These are phyloP conservation scores for Cydia amplana DNA, from an alignment of 1,140 invertebrate species.

Conservation along the genomic window DNA sequence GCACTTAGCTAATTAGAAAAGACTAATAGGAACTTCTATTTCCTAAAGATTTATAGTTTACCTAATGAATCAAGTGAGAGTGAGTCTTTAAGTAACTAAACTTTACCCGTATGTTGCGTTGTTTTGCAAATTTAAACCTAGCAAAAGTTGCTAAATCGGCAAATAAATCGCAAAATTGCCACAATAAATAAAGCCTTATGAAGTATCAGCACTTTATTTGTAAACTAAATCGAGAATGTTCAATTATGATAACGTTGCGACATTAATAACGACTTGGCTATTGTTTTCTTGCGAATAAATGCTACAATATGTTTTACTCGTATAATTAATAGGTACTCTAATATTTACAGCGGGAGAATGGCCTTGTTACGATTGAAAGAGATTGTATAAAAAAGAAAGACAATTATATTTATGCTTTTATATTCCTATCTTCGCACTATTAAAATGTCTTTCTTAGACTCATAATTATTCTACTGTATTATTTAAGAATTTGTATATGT, in stretches of 20 bases:
- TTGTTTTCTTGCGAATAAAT: not conserved
- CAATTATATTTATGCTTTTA: no score
- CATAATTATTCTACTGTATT: not conserved
- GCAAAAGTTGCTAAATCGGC: not conserved
- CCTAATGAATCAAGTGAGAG: not conserved
- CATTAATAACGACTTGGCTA: not conserved
- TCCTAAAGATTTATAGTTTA: not conserved
- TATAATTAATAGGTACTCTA: not conserved
- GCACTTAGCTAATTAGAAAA: not conserved
- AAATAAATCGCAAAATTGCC: not conserved
- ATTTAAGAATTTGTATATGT: not conserved
- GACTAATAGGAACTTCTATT: not conserved
- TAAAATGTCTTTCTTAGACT: no score
- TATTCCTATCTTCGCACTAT: no score
- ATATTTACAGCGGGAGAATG: not conserved
- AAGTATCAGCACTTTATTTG: slow-evolving; percentile 7
- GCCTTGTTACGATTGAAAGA: no score
- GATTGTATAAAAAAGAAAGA: no score
- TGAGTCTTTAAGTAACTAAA: not conserved
- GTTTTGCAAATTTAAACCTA: not conserved
- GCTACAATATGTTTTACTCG: not conserved
- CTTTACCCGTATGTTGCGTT: no score
- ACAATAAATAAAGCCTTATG: not conserved
- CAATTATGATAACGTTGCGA: not conserved
- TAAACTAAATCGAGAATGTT: not conserved